A percentile compares a stretch with the other conserved stretches of the same genome.
phyloP scores from a whole-genome alignment of 2,888 invertebrate genomes.

The Biston stratarius region DNA sequence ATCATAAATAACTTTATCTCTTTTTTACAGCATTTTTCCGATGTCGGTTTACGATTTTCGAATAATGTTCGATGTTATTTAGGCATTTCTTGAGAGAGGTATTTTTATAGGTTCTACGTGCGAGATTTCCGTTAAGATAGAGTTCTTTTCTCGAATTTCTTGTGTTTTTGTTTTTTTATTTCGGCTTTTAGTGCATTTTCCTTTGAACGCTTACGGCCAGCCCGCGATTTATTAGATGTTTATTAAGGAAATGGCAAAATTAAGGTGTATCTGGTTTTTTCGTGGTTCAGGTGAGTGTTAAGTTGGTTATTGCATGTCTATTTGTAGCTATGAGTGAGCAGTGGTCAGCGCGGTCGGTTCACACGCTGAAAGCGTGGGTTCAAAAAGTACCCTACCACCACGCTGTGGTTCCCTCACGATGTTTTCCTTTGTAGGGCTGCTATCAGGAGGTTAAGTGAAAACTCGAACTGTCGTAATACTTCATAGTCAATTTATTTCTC shows the following conservation, averaged over 20 bases:
- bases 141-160: constrained; percentile 21
- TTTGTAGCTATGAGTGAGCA: not conserved
- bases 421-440: too few relatives aligned
- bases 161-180: constrained; percentile 8
- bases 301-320: not conserved
- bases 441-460: too few relatives aligned
- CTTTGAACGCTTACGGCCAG: constrained; percentile 9
- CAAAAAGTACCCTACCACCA: too few relatives aligned
- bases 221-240: constrained; percentile 7
- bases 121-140: constrained; percentile 7
- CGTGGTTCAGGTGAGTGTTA: not conserved
- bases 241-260: constrained; percentile 8
- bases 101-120: constrained; percentile 27
- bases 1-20: constrained; percentile 44
- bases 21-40: constrained; percentile 43
- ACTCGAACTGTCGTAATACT: too few relatives aligned
- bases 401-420: too few relatives aligned
- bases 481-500: too few relatives aligned
- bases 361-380: too few relatives aligned
- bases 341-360: too few relatives aligned
- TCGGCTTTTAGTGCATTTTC: constrained; percentile 8
- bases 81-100: constrained; percentile 25
- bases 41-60: constrained; percentile 37
- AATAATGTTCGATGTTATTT: constrained; percentile 29
- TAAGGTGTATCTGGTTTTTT: not conserved